Conservation (phyloP, 2,113 vertebrate genomes). For the Dendropsophus ebraccatus region DNA sequence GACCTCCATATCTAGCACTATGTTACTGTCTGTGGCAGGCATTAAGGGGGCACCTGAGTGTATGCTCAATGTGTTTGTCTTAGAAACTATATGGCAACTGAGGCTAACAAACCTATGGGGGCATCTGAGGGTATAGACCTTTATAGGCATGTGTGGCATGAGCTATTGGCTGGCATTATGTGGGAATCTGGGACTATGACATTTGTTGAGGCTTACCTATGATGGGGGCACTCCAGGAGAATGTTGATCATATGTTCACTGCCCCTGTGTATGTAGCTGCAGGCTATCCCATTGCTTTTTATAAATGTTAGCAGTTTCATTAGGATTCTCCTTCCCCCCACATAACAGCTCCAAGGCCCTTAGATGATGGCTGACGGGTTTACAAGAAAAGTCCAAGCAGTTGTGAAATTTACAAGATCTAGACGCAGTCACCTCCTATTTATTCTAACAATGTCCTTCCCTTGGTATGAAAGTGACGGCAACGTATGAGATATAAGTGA, state of each 20-base stretch:
- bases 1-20: neutral
- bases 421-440: neutral
- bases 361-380: neutral
- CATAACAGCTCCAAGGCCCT: neutral
- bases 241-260: neutral
- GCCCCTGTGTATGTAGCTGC: no score
- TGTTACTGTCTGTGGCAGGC: neutral
- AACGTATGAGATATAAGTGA: slow-evolving; percentile 17
- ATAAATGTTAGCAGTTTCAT: neutral
- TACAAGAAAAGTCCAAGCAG: slow-evolving; percentile 5
- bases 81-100: no score
- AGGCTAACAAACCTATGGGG: no score
- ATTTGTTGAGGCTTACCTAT: no score
- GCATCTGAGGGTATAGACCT: no score
- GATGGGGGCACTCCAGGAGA: no score
- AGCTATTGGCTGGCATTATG: no score
- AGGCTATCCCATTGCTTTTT: neutral
- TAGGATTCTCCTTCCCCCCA: neutral
- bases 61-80: no score
- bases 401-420: slow-evolving; percentile 22
- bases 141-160: neutral
- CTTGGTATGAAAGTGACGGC: slow-evolving; percentile 6
- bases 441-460: slow-evolving; percentile 19
- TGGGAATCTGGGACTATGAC: neutral
- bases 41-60: no score